Conservation (phyloP, 92 coral and sea anemone species). For the Virgularia gustaviana region DNA sequence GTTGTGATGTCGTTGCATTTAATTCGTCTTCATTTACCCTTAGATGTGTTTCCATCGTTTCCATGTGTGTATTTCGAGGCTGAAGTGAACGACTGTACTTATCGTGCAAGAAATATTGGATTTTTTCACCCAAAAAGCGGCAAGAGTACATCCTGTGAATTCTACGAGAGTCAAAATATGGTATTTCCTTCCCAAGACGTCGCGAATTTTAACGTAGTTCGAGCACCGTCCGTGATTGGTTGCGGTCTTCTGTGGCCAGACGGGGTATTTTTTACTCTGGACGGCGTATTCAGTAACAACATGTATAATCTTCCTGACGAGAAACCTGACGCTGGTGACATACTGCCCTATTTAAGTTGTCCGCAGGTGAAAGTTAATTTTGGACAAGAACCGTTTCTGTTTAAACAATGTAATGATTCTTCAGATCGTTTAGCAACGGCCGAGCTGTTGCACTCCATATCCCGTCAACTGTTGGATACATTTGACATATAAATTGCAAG, state of each 20-base stretch:
- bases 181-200: conserved; percentile 63
- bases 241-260: conserved; percentile 88
- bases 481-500: too few relatives aligned
- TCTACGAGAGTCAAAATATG: conserved; percentile 66
- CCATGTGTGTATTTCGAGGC: conserved; percentile 93
- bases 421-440: conserved; percentile 62
- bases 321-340: conserved; percentile 49
- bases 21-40: too few relatives aligned
- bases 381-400: conserved; percentile 87
- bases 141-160: conserved; percentile 79
- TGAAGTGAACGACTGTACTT: conserved; percentile 70
- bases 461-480: conserved; percentile 19
- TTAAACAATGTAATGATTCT: conserved; percentile 68
- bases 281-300: conserved; percentile 80
- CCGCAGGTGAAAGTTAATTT: conserved; percentile 81
- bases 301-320: conserved; percentile 64
- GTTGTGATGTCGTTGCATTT: background rate
- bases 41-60: conserved; percentile 57
- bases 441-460: conserved; percentile 57
- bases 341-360: conserved; percentile 77
- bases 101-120: conserved; percentile 77
- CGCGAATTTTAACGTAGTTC: conserved; percentile 58
- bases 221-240: conserved; percentile 89
- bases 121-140: conserved; percentile 60
- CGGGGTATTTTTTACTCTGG: conserved; percentile 85